Conservation (phyloP, 2,888 invertebrate genomes). For the Ormyrus labotus region DNA sequence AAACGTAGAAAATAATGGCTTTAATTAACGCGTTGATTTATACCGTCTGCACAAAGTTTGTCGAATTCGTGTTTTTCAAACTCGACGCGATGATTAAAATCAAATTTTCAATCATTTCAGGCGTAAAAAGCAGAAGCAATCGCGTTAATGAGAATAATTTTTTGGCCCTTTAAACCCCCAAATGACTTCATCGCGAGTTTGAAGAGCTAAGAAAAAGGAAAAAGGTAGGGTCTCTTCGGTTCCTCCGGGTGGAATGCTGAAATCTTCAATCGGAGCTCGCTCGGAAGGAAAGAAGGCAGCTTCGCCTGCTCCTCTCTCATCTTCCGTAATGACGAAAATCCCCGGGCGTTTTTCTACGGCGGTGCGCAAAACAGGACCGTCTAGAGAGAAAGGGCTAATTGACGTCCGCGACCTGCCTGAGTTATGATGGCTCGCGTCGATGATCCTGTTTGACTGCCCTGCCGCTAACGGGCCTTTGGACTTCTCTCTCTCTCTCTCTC, state of each 20-base stretch:
- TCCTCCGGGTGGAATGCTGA: conserved; percentile 8
- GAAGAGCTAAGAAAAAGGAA: background rate
- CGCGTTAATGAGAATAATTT: background rate
- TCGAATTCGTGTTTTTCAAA: background rate
- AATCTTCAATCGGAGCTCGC: background rate
- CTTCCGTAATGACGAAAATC: conserved; percentile 33
- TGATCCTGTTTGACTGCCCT: conserved; percentile 49
- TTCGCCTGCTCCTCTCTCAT: background rate
- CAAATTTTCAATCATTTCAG: conserved; percentile 6
- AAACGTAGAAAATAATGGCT: too few relatives aligned
- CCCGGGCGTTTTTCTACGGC: background rate
- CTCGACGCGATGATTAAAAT: conserved; percentile 14
- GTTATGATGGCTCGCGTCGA: conserved; percentile 56
- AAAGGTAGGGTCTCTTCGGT: too few relatives aligned
- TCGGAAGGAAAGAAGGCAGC: background rate
- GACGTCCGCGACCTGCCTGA: conserved; percentile 50
- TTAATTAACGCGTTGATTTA: too few relatives aligned
- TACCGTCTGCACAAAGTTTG: too few relatives aligned
- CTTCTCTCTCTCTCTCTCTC: conserved; percentile 5
- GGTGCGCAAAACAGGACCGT: background rate
- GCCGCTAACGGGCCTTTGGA: conserved; percentile 28
- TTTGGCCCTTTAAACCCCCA: conserved; percentile 1
- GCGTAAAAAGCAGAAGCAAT: background rate
- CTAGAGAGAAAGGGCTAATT: conserved; percentile 45
- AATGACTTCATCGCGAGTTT: conserved; percentile 32